Evolutionary conservation across 2,888 invertebrate species (phyloP).

Genomic region (Drosophila merina): DNA sequence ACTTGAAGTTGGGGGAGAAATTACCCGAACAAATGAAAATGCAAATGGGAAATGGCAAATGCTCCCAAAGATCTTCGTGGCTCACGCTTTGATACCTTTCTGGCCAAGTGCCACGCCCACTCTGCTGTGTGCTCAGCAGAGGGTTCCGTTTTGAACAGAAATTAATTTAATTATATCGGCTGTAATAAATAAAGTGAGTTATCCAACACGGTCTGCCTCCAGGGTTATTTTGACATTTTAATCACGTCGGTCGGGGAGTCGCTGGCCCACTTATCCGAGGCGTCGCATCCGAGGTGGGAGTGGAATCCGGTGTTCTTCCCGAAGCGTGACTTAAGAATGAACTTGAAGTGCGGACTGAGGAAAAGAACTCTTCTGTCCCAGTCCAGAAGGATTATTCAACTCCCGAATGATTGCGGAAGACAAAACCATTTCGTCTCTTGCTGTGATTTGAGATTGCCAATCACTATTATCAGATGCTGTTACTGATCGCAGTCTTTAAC

Average conservation of each 20-base stretch:
- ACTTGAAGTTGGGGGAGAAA: constrained; percentile 43
- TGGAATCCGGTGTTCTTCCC: constrained; percentile 12
- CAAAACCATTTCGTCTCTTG: neutral
- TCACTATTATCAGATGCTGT: constrained; percentile 8
- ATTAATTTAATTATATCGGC: constrained; percentile 73
- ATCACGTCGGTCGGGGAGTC: constrained; percentile 61
- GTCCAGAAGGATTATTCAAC: neutral
- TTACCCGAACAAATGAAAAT: constrained; percentile 40
- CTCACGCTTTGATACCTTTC: constrained; percentile 68
- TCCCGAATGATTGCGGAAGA: constrained; percentile 14
- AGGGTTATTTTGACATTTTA: constrained; percentile 65
- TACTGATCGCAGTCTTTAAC: neutral
- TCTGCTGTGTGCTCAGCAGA: neutral
- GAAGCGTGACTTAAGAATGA: constrained; percentile 55
- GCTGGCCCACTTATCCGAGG: constrained; percentile 61
- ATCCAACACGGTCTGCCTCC: constrained; percentile 47
- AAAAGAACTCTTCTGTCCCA: neutral
- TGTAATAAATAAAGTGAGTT: constrained; percentile 68
- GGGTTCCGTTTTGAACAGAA: constrained; percentile 37
- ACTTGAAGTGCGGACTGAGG: neutral
- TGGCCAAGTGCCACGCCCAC: constrained; percentile 56
- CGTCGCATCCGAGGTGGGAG: constrained; percentile 37
- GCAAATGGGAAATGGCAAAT: constrained; percentile 47
- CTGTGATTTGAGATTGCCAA: constrained; percentile 1
- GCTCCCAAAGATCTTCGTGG: constrained; percentile 58